phyloP scores from a whole-genome alignment of 2,113 vertebrate genomes.

The Anhinga rufa region DNA sequence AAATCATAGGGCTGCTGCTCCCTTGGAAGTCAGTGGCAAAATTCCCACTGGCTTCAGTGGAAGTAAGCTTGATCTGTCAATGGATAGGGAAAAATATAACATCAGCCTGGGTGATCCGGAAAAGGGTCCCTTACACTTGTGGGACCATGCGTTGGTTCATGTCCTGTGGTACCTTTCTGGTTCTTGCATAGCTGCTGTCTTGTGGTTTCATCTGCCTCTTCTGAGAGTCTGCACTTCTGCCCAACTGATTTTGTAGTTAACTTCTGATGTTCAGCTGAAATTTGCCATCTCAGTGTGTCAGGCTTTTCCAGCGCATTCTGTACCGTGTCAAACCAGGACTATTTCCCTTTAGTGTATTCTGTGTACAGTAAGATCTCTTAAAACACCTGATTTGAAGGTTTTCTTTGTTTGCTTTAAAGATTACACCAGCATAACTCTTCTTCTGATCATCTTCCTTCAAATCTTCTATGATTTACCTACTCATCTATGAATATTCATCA shows the following conservation, averaged over 20 bases:
- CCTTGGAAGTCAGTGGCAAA: slow-evolving; percentile 23
- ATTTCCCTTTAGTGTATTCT: neutral
- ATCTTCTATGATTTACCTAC: neutral
- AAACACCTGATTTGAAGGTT: neutral
- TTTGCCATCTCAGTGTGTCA: neutral
- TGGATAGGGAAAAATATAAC: neutral
- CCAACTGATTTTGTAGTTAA: neutral
- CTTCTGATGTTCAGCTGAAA: neutral
- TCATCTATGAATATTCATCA: neutral
- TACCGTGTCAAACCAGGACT: neutral
- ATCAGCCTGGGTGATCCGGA: neutral
- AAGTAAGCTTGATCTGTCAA: neutral
- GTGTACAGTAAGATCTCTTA: neutral
- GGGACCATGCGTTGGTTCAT: neutral
- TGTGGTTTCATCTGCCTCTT: neutral
- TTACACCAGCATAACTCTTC: neutral
- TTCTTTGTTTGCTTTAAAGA: neutral
- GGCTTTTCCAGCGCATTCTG: neutral
- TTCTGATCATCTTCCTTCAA: neutral
- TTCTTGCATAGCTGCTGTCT: neutral
- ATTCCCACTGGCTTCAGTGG: neutral
- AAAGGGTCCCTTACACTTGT: neutral
- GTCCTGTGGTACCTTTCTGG: neutral
- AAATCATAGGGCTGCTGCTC: slow-evolving; percentile 21
- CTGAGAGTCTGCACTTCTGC: neutral